Percentiles rank a stretch among this genome's conserved stretches.
Evolutionary conservation across 2,888 invertebrate genomes (phyloP).

Genomic region (Melikaiella ostensackeni): DNA sequence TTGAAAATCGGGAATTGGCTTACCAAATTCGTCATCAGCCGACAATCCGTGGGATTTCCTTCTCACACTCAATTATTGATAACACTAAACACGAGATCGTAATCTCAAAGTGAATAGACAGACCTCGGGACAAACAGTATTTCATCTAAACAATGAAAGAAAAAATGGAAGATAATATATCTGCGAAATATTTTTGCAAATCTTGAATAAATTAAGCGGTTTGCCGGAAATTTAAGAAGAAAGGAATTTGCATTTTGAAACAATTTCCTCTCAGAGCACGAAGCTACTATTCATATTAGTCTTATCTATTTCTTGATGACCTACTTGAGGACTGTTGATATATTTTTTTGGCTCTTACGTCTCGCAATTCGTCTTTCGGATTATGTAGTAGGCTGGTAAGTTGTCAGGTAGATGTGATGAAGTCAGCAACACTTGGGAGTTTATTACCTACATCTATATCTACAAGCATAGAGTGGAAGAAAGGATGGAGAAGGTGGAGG

Average conservation of each 20-base stretch:
- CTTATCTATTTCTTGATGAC: not conserved
- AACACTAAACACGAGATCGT: not conserved
- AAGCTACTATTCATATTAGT: not conserved
- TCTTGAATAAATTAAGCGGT: no score
- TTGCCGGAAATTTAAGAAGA: not conserved
- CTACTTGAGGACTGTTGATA: slow-evolving; percentile 1
- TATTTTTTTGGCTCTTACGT: slow-evolving; percentile 13
- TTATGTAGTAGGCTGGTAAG: not conserved
- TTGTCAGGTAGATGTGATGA: not conserved
- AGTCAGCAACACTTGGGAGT: slow-evolving; percentile 1
- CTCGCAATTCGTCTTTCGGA: not conserved
- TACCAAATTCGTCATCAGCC: not conserved
- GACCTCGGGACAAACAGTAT: no score
- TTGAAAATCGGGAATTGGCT: not conserved
- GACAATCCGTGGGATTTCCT: not conserved
- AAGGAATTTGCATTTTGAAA: not conserved
- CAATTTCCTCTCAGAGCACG: not conserved
- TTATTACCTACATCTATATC: slow-evolving; percentile 14
- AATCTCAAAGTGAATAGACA: no score
- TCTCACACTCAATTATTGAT: not conserved
- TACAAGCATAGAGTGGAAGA: slow-evolving; percentile 5
- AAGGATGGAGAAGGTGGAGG: slow-evolving; percentile 19
- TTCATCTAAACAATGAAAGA: no score
- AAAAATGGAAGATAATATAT: no score
- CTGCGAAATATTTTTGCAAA: no score